These are phyloP conservation scores for Mugil cephalus DNA, from an alignment of 2,113 vertebrate genomes.

Conservation along the genomic window DNA sequence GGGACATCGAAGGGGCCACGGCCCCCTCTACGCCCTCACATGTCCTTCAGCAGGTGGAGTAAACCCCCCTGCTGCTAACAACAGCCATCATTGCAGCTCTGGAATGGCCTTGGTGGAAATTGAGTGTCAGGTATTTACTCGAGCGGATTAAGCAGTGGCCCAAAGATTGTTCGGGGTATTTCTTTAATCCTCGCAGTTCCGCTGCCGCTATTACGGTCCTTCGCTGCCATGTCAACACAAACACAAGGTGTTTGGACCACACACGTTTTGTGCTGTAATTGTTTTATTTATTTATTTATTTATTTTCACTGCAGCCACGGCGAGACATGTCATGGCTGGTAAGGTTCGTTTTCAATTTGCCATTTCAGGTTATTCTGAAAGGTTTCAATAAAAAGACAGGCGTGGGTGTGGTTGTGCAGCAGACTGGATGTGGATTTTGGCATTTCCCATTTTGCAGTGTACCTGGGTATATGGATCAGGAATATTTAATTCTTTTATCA, in stretches of 20 bases:
- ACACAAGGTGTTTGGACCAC: constrained; percentile 9
- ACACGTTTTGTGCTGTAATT: not conserved
- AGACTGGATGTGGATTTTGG: too few species aligned
- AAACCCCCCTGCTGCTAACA: constrained; percentile 65
- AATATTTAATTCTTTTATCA: not conserved
- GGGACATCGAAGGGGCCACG: constrained; percentile 49
- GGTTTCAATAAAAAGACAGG: not conserved
- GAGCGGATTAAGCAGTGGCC: constrained; percentile 75
- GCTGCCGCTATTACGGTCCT: constrained; percentile 40
- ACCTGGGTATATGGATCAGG: not conserved
- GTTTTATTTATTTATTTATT: not conserved
- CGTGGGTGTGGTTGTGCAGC: not conserved
- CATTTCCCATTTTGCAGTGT: too few species aligned
- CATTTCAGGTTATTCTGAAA: not conserved
- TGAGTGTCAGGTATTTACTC: constrained; percentile 77
- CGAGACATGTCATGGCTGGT: not conserved
- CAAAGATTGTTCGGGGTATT: constrained; percentile 62
- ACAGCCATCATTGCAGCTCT: constrained; percentile 54
- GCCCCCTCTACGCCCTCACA: constrained; percentile 30
- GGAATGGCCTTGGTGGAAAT: constrained; percentile 61
- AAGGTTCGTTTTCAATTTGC: not conserved
- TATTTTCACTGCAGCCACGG: not conserved
- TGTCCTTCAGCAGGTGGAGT: constrained; percentile 69
- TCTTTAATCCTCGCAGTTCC: constrained; percentile 71
- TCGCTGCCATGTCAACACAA: constrained; percentile 50